Conservation (phyloP, 2,888 invertebrate genomes). For the Cephus spinipes region DNA sequence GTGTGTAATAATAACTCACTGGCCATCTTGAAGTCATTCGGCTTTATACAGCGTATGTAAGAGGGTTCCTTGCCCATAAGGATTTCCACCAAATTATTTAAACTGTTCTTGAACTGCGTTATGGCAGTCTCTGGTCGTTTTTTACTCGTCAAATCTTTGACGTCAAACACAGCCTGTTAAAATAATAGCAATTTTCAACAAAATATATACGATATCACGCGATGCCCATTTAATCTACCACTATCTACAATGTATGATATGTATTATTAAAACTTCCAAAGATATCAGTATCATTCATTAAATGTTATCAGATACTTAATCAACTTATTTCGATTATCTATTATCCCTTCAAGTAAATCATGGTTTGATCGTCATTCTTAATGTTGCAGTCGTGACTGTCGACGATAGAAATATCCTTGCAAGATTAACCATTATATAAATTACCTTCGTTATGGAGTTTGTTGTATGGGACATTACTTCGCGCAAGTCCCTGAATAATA, state of each 20-base stretch:
- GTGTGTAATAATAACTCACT: conserved; percentile 60
- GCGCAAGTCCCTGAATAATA: conserved; percentile 88
- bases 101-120: conserved; percentile 89
- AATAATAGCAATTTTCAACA: neutral
- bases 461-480: conserved; percentile 82
- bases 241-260: too few relatives aligned
- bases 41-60: conserved; percentile 94
- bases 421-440: too few relatives aligned
- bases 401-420: too few relatives aligned
- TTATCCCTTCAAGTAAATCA: conserved; percentile 7
- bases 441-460: conserved; percentile 73
- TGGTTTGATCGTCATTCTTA: too few relatives aligned
- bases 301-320: neutral
- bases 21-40: conserved; percentile 85
- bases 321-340: conserved; percentile 5
- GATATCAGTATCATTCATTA: neutral
- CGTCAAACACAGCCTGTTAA: conserved; percentile 70
- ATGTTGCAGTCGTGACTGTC: too few relatives aligned
- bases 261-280: too few relatives aligned
- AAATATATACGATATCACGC: too few relatives aligned
- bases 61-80: conserved; percentile 94
- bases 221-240: too few relatives aligned
- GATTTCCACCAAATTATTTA: conserved; percentile 88
- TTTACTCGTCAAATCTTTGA: conserved; percentile 77
- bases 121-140: conserved; percentile 91